A percentile compares a stretch with the other conserved stretches of the same genome.
Evolutionary conservation across 2,888 invertebrate genomes (phyloP).

Genomic region (Apamea monoglypha): DNA sequence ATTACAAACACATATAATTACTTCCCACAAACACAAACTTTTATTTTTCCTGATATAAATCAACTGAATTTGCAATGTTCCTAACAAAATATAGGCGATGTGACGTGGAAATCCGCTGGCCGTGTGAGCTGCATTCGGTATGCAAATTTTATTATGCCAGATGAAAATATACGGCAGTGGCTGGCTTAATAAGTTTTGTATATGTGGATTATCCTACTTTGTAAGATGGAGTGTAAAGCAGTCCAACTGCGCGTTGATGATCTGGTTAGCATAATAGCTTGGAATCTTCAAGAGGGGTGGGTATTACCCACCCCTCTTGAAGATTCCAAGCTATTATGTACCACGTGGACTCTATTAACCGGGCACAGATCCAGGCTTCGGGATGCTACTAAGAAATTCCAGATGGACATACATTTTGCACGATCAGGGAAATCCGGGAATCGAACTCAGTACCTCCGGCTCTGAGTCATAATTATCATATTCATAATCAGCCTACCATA

Average conservation of each 20-base stretch:
- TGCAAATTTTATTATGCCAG: constrained; percentile 79
- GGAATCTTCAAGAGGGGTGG: too few species aligned
- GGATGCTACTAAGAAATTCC: too few species aligned
- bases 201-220: constrained; percentile 48
- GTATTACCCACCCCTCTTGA: too few species aligned
- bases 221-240: constrained; percentile 49
- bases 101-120: constrained; percentile 70
- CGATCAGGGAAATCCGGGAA: too few species aligned
- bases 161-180: constrained; percentile 74
- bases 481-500: too few species aligned
- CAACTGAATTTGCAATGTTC: constrained; percentile 60
- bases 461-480: too few species aligned
- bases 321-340: too few species aligned
- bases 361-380: too few species aligned
- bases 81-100: constrained; percentile 65
- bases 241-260: neutral
- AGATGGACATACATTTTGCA: too few species aligned
- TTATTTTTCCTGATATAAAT: constrained; percentile 62
- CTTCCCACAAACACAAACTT: constrained; percentile 30
- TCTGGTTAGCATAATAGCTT: neutral
- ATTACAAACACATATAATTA: constrained; percentile 35
- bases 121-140: constrained; percentile 74
- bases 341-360: too few species aligned
- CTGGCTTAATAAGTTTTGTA: constrained; percentile 70
- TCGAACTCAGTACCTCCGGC: too few species aligned